phyloP scores from a whole-genome alignment of 2,888 invertebrate species.

The Agrotis segetum region DNA sequence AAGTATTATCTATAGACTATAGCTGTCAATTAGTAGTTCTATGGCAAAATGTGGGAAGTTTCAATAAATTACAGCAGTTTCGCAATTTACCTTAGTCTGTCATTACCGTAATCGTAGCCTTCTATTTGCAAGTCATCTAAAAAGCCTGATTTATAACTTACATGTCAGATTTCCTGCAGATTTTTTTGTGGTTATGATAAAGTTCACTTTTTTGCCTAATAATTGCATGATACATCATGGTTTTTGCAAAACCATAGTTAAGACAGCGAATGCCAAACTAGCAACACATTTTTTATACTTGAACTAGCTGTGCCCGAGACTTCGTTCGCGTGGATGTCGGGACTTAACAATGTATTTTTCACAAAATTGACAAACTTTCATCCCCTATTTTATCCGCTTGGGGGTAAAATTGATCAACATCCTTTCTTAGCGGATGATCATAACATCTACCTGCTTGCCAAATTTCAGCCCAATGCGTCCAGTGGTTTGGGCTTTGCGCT shows the following conservation, averaged over 20 bases:
- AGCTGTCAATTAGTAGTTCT: slow-evolving; percentile 21
- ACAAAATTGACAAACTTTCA: no score
- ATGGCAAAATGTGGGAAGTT: slow-evolving; percentile 25
- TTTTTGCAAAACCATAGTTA: neutral
- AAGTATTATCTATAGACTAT: neutral
- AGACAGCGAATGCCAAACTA: neutral
- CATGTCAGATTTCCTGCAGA: slow-evolving; percentile 32
- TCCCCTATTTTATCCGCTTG: no score
- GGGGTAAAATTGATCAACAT: no score
- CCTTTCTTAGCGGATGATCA: no score
- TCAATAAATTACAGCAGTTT: slow-evolving; percentile 33
- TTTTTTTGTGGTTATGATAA: slow-evolving; percentile 22
- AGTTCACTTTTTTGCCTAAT: neutral
- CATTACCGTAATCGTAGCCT: slow-evolving; percentile 45
- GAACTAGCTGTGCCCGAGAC: no score
- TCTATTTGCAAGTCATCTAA: slow-evolving; percentile 42
- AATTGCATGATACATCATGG: slow-evolving; percentile 13
- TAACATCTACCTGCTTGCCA: no score
- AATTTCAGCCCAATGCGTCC: no score
- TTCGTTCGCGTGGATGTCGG: no score
- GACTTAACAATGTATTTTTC: no score
- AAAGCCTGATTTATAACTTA: slow-evolving; percentile 51
- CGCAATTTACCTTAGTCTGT: slow-evolving; percentile 21
- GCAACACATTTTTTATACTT: slow-evolving; percentile 5
- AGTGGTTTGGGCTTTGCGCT: no score